Evolutionary conservation across 2,797 vertebrate genomes (phyloP).

Genomic region (Pachyuromys duprasi): DNA sequence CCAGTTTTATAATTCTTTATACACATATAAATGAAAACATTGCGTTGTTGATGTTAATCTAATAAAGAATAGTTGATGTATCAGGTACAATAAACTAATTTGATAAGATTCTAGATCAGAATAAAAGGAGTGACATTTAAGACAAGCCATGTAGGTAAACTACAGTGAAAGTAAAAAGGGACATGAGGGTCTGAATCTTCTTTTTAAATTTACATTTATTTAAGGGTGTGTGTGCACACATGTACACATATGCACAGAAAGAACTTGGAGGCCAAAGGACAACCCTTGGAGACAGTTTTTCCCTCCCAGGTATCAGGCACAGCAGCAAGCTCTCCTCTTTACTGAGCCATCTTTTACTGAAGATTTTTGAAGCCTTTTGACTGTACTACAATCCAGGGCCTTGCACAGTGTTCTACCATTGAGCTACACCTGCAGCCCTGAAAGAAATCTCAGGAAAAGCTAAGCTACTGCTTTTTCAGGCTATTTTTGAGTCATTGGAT

Average conservation of each 20-base stretch:
- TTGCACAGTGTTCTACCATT: not conserved
- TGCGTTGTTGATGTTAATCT: not conserved
- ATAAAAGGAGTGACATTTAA: not conserved
- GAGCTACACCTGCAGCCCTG: not conserved
- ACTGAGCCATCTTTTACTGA: not conserved
- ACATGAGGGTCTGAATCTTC: not conserved
- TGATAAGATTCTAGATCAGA: not conserved
- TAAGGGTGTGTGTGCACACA: not conserved
- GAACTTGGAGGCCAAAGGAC: not conserved
- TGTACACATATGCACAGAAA: not conserved
- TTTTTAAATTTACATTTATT: not conserved
- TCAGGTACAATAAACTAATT: conserved; percentile 1
- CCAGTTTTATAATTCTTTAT: not conserved
- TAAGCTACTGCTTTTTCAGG: not conserved
- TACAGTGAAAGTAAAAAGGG: not conserved
- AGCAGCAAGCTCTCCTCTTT: not conserved
- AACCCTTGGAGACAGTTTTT: not conserved
- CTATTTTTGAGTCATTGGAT: conserved; percentile 34
- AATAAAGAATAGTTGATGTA: not conserved
- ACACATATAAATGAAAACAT: conserved; percentile 43
- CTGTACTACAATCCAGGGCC: not conserved
- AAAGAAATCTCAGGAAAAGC: not conserved
- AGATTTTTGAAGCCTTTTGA: not conserved
- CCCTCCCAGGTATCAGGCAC: not conserved
- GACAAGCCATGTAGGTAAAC: not conserved